Evolutionary conservation across 1,140 invertebrate genomes (phyloP), one percentile per base, ranked within the genome.

Genomic region (Pinna nobilis): DNA sequence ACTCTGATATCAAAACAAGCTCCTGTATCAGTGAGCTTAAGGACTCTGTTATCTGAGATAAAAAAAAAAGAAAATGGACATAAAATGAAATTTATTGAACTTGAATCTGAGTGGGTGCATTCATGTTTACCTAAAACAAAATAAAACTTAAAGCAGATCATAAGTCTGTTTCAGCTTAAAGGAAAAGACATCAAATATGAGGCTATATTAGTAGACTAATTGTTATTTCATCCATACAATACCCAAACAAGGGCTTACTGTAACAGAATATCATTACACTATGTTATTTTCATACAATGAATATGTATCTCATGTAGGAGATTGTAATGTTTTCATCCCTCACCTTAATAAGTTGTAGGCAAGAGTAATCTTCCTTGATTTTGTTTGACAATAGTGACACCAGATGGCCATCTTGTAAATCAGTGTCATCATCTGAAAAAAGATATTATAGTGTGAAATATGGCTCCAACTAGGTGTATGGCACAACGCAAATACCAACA

Each of bases 351-450:
- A 66, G 20, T 20, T 49, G n/a, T 2, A 51, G 30, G 28, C 64
- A 49, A 7, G 67, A 35, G 37, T 28, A 25, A 51, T 74, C 76
- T 35, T 70, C 47, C 49, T 68, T 28, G 18, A 78, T 32, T 37
- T 28, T 60, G 3, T 78, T 68, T 55, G 49, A 32, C 30, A 78
- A 32, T 18, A 71, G 64, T 32, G 64, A 53, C n/a, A 78, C 76
- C 23, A 78, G 64, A 37, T 74, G 72, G 37, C 72, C 76, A 15
- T 78, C 72, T 13, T 33, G n/a, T 5, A 74, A 25, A 20, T 74
- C 67, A 3, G 50, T 67, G 15, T 57, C 70, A 44, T 63, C 55
- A 18, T 53, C 39, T 41, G 20, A 25, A 23, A 13, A 64, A n/a
- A n/a, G n/a, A n/a, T n/a, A n/a, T n/a, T n/a, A n/a, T n/a, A n/a